Conservation (phyloP, 2,797 vertebrate genomes). For the Nasua narica region DNA sequence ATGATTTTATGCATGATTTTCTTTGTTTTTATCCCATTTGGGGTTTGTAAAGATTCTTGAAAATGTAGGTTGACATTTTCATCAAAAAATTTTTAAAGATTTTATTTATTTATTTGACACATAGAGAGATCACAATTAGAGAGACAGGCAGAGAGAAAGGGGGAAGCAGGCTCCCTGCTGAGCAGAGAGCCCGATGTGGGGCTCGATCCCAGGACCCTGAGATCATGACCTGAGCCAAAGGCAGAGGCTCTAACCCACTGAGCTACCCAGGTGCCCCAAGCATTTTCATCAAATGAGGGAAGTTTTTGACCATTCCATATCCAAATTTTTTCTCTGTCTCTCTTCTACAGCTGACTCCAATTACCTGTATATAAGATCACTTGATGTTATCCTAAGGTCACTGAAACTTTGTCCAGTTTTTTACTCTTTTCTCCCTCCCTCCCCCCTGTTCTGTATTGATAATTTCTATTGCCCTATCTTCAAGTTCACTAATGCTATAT, state of each 20-base stretch:
- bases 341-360: background rate
- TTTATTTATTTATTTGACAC: too few species aligned
- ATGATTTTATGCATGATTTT: background rate
- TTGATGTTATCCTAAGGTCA: background rate
- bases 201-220: too few species aligned
- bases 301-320: background rate
- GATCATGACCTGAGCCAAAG: too few species aligned
- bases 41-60: background rate
- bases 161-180: too few species aligned
- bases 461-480: background rate
- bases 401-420: background rate
- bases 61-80: background rate
- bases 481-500: background rate
- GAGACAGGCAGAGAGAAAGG: too few species aligned
- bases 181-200: too few species aligned
- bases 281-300: background rate
- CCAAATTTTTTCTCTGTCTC: background rate
- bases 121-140: too few species aligned
- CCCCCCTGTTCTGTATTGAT: background rate
- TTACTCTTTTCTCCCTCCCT: background rate
- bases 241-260: too few species aligned
- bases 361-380: background rate
- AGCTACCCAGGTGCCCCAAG: too few species aligned
- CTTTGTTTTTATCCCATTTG: background rate
- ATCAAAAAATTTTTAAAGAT: too few species aligned